Evolutionary conservation across 2,888 invertebrate genomes (phyloP), one percentile per base, ranked within the genome.

Genomic region (Itoplectis maculator): DNA sequence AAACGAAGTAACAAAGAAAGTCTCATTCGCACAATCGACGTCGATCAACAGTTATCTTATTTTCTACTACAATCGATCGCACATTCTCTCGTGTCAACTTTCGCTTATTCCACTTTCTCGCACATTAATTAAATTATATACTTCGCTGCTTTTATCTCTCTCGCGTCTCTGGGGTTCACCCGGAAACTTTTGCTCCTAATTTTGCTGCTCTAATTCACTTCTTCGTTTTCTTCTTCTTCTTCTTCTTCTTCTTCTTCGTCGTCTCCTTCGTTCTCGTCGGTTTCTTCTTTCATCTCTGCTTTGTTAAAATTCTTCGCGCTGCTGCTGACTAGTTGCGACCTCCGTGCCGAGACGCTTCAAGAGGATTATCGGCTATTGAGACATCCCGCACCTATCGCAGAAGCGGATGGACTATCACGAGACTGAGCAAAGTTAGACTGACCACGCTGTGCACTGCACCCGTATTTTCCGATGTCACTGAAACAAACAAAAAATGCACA

Each of bases 391-490:
- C 89, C 89, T 91, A 91, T 91, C 90, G 90, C 86, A 89, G 79
- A 80, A 88, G 87, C 82, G 88, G 85, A 77, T 89, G 90, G 63
- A 88, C 74, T 79, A 87, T 80, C 40, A 86, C 84, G 84, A 91
- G 84, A 82, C 84, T 83, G 74, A 89, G 84, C 78, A 88, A 85
- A 85, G 87, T 87, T 79, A 88, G 77, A 61, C 84, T 86, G 81
- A 84, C 82, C 61, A 84, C 78, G 49, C 85, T 86, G 42, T 83
- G 85, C 54, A 79, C 45, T 15, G 81, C 73, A 47, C 85, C 84
- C 82, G 89, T 84, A 85, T 88, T 91, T 79, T 90, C 91, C 66
- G 90, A 90, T 74, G 89, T 91, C 79, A 91, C 91, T 91, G 91
- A 69, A 91, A 91, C 91, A 91, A 20, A 87, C 61, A 29, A 18